A percentile compares a stretch with the other conserved stretches of the same genome.
phyloP scores from a whole-genome alignment of 92 coral and sea anemone genomes.

The Parazoanthus swiftii region DNA sequence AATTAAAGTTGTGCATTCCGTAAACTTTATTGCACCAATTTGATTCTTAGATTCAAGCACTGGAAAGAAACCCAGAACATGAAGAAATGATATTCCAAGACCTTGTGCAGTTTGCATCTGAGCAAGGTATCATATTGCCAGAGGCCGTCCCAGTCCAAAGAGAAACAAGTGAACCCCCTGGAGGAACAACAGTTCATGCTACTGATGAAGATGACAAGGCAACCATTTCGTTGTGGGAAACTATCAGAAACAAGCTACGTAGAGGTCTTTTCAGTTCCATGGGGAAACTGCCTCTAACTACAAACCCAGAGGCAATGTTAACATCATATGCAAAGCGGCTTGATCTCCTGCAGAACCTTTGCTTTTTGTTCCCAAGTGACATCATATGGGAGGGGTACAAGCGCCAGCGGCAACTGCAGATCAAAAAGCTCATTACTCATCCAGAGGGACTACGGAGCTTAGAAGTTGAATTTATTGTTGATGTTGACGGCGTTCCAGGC shows the following conservation, averaged over 20 bases:
- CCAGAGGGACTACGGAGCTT: slow-evolving; percentile 54
- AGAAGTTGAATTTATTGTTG: slow-evolving; percentile 49
- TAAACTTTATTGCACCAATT: neutral
- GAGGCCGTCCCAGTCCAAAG: slow-evolving; percentile 38
- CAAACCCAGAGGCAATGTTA: slow-evolving; percentile 30
- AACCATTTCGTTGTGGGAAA: slow-evolving; percentile 70
- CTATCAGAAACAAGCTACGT: slow-evolving; percentile 58
- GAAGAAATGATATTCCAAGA: slow-evolving; percentile 82
- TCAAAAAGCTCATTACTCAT: slow-evolving; percentile 55
- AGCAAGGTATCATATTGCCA: slow-evolving; percentile 80
- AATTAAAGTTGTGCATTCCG: neutral
- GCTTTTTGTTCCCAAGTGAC: slow-evolving; percentile 68
- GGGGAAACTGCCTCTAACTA: slow-evolving; percentile 50
- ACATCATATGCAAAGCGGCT: slow-evolving; percentile 45
- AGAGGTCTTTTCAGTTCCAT: slow-evolving; percentile 62
- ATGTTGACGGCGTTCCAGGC: slow-evolving; percentile 50
- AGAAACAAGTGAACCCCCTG: slow-evolving; percentile 33
- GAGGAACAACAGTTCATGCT: slow-evolving; percentile 29
- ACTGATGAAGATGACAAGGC: slow-evolving; percentile 53
- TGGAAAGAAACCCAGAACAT: slow-evolving; percentile 83
- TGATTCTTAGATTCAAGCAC: slow-evolving; percentile 69
- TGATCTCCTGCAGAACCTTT: slow-evolving; percentile 59
- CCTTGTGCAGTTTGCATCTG: slow-evolving; percentile 76
- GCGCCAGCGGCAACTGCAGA: slow-evolving; percentile 60
- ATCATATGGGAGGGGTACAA: slow-evolving; percentile 68